Evolutionary conservation across 2,797 vertebrate species (phyloP).

Genomic region (Molossus alvarezi): DNA sequence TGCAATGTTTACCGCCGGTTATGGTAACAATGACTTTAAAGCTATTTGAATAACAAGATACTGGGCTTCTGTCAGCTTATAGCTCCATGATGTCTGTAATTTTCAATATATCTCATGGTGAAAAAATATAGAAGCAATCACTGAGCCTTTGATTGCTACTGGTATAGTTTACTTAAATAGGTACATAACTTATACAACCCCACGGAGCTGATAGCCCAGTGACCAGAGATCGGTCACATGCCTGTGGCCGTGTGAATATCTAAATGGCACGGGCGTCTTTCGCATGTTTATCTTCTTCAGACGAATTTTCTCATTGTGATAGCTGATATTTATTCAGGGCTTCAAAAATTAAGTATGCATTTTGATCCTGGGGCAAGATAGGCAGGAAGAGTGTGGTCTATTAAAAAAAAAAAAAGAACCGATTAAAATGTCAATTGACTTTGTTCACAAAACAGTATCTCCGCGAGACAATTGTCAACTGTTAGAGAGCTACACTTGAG

Average conservation of each 20-base stretch:
- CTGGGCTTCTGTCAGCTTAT: conserved; percentile 85
- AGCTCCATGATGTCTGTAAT: conserved; percentile 88
- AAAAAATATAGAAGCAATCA: conserved; percentile 88
- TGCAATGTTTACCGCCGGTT: conserved; percentile 84
- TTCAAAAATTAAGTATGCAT: conserved; percentile 26
- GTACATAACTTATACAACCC: conserved; percentile 73
- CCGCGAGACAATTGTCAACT: neutral
- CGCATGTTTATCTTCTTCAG: neutral
- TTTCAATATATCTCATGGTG: conserved; percentile 85
- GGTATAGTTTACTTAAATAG: conserved; percentile 86
- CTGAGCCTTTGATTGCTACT: conserved; percentile 83
- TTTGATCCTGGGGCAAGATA: neutral
- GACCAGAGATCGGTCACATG: conserved; percentile 57
- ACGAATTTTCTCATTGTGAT: neutral
- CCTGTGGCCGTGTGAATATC: neutral
- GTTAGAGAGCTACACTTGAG: neutral
- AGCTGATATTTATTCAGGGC: neutral
- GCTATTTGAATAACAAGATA: conserved; percentile 87
- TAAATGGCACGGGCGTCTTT: neutral
- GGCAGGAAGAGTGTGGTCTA: neutral
- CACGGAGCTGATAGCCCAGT: conserved; percentile 72
- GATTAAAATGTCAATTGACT: neutral
- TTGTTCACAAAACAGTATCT: conserved; percentile 14
- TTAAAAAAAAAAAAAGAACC: neutral
- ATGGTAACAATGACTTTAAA: conserved; percentile 88